Evolutionary conservation across 2,113 vertebrate genomes (phyloP).

Genomic region (Tonatia bakeri): DNA sequence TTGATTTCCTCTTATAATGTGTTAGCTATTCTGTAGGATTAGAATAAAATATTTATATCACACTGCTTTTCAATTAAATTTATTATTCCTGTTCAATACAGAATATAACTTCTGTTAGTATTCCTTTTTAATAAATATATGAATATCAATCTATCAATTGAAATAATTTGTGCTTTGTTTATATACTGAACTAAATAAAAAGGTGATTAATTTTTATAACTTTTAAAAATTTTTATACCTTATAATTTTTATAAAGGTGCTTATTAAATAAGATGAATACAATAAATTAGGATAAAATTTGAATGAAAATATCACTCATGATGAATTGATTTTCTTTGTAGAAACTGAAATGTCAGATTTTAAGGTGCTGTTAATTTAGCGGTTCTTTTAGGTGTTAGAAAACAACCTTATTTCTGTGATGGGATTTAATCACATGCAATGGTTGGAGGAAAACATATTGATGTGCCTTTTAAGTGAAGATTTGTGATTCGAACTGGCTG

Average conservation of each 20-base stretch:
- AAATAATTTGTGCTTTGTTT: conserved; percentile 49
- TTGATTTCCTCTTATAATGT: conserved; percentile 34
- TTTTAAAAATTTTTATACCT: no score
- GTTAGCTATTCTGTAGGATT: conserved; percentile 35
- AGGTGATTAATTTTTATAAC: conserved; percentile 46
- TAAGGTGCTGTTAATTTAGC: conserved; percentile 22
- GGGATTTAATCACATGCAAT: conserved; percentile 11
- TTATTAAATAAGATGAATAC: conserved; percentile 38
- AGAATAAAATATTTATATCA: conserved; percentile 33
- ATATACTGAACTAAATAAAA: conserved; percentile 40
- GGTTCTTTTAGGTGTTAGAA: neutral
- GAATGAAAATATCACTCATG: conserved; percentile 23
- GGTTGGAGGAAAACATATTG: neutral
- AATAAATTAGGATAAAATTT: conserved; percentile 45
- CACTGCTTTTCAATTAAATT: conserved; percentile 38
- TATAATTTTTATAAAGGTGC: no score
- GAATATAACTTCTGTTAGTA: conserved; percentile 16
- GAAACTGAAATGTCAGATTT: conserved; percentile 28
- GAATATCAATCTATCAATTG: conserved; percentile 28
- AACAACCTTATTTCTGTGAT: neutral
- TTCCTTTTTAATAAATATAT: conserved; percentile 28
- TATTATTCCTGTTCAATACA: conserved; percentile 16
- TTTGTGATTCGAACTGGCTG: neutral
- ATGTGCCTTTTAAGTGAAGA: neutral
- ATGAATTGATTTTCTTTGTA: conserved; percentile 1